Base-by-base conservation (phyloP, 2,113 vertebrate genomes). In the Paratilapia polleni region DNA sequence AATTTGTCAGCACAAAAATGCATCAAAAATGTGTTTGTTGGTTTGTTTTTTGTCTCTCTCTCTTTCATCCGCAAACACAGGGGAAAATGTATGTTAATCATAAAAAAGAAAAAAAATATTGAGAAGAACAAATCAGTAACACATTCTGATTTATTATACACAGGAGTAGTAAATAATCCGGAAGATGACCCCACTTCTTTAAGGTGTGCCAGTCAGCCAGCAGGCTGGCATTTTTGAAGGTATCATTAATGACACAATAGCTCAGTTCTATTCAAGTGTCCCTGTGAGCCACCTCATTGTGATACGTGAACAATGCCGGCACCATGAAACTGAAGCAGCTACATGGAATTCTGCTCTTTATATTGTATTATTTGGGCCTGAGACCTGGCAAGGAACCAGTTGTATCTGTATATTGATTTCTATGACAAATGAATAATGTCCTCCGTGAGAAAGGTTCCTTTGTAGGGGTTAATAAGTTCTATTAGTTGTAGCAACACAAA, bases 271-370 rank as follows among this genome's bases (percentile, higher is more conserved):
- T 73, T 73, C 17, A 73, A 31, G 66, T 11, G 43, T 52, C 24
- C 10, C 20, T 12, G 26, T n/a, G 68, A 73, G 26, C 43, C 68
- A 54, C 47, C 19, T 1, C 43, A n/a, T 31, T 1, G 28, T 73
- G 12, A 9, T 14, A 54, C 52, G 31, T 2, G 13, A 34, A 73
- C 4, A 73, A 73, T 34, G 54, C 0, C 11, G 6, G 47, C 17
- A 54, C 19, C 66, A 0, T 3, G 68, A 34, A 73, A 73, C 2
- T 54, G 47, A 54, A 73, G 68, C 47, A 54, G 68, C 8, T 36
- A 36, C 4, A 3, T 34, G 68, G 47, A 31, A 0, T 54, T 0
- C 19, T 19, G 26, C 68, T 0, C 7, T 26, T 49, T 31, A n/a
- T n/a, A 8, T 54, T 54, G 17, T 5, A 0, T 0, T 73, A 17